Evolutionary conservation across 2,113 vertebrate genomes (phyloP).

Genomic region (Cyrtonyx montezumae): DNA sequence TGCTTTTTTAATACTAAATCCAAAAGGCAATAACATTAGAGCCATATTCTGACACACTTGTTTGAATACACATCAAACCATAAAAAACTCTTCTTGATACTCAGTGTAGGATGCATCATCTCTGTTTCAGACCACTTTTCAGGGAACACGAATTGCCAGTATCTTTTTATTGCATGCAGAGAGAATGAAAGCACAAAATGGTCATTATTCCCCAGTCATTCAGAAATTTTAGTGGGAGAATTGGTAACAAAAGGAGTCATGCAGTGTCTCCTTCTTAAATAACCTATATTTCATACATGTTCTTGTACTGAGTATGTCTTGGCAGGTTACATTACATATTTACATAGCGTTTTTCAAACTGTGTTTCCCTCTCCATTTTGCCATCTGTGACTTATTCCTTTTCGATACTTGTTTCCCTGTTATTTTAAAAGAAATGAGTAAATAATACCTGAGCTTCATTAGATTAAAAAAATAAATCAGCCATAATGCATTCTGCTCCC

Average conservation of each 20-base stretch:
- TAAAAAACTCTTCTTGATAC: not conserved
- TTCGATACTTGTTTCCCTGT: not conserved
- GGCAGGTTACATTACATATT: not conserved
- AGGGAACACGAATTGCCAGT: not conserved
- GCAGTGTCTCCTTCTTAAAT: not conserved
- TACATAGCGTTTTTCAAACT: not conserved
- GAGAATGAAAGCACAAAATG: not conserved
- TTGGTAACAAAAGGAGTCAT: not conserved
- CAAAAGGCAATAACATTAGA: not conserved
- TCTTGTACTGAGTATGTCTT: not conserved
- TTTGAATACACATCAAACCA: not conserved
- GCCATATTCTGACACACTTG: not conserved
- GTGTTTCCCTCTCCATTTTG: not conserved
- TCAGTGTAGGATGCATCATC: not conserved
- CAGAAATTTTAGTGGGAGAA: not conserved
- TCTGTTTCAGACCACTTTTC: not conserved
- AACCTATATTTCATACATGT: not conserved
- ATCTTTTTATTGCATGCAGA: not conserved
- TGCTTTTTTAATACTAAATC: not conserved
- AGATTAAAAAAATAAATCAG: constrained; percentile 44
- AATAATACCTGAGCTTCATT: constrained; percentile 40
- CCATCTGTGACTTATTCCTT: not conserved
- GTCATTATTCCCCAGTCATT: not conserved
- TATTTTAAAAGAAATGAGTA: not conserved
- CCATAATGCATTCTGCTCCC: not conserved